Percentiles rank a stretch among this genome's conserved stretches.
Evolutionary conservation across 2,888 invertebrate species (phyloP).

Genomic region (Sabatieria punctata): DNA sequence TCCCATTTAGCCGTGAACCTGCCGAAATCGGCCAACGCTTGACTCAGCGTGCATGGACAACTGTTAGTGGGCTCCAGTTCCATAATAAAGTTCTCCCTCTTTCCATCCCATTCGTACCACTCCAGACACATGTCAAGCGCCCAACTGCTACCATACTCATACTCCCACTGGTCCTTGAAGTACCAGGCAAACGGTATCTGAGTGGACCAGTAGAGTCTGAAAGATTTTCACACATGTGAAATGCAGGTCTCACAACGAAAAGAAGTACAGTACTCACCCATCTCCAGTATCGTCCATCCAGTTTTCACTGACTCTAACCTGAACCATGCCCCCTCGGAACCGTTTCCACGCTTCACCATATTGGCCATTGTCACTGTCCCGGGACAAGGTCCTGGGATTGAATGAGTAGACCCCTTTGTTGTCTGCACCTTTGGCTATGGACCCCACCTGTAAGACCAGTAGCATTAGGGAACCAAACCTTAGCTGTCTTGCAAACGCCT

Average conservation of each 20-base stretch:
- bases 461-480: no score
- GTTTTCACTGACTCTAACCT: slow-evolving; percentile 13
- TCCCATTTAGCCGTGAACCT: slow-evolving; percentile 67
- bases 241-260: no score
- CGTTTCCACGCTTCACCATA: slow-evolving; percentile 14
- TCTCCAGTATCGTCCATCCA: slow-evolving; percentile 8
- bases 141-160: slow-evolving; percentile 60
- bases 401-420: slow-evolving; percentile 18
- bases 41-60: slow-evolving; percentile 75
- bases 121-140: slow-evolving; percentile 60
- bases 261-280: neutral
- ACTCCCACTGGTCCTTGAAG: slow-evolving; percentile 70
- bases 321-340: slow-evolving; percentile 15
- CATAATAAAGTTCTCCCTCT: slow-evolving; percentile 9
- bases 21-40: slow-evolving; percentile 77
- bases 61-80: slow-evolving; percentile 9
- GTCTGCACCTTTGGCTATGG: slow-evolving; percentile 12
- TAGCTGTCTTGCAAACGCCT: no score
- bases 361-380: neutral
- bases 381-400: slow-evolving; percentile 13
- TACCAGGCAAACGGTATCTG: slow-evolving; percentile 85
- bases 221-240: neutral
- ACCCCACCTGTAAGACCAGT: slow-evolving; percentile 16
- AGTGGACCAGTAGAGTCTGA: slow-evolving; percentile 60
- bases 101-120: slow-evolving; percentile 49